Evolutionary conservation across 2,113 vertebrate species (phyloP), one percentile per base, ranked within the genome.

Genomic region (Ascaphus truei): DNA sequence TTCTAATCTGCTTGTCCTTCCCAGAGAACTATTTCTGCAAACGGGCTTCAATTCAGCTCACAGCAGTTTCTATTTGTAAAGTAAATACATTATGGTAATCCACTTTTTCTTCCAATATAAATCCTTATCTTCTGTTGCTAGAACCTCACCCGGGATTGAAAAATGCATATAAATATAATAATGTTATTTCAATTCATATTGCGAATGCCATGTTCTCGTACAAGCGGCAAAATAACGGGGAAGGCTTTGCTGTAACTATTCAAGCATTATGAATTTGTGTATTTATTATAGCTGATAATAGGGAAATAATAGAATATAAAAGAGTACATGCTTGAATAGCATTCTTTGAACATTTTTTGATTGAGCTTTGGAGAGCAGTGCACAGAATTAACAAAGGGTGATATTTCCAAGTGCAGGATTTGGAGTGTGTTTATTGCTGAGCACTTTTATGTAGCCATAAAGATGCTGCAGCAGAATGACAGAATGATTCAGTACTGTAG

Each of bases 261-360:
- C 23, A 36, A 43, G 29, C 34, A 30, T 41, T 45, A 22, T 33
- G 18, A 16, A 43, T 53, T 23, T 61, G 39, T 53, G 48, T 22
- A 41, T 55, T 25, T 31, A 8, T 39, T 65, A 18, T 29, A 11
- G 11, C 62, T 65, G 48, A 53, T 62, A 62, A 65, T 41, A 53
- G 23, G 41, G 20, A 22, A 65, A 53, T 64, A 51, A 64, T 41
- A 41, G 26, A 34, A 65, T 65, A 29, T 33, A 55, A 65, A 41
- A 13, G 2, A n/a, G 10, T 30, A n/a, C 15, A 65, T 65, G 25
- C 5, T 2, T 53, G 50, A 53, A 52, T 16, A 27, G 25, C 15
- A 52, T 51, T 64, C 22, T 13, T 29, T 55, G 9, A 60, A 33
- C 37, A 18, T 26, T 65, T n/a, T 36, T 20, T 30, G 10, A 4